Conservation (phyloP, 2,797 vertebrate genomes). For the Macrochelys suwanniensis region DNA sequence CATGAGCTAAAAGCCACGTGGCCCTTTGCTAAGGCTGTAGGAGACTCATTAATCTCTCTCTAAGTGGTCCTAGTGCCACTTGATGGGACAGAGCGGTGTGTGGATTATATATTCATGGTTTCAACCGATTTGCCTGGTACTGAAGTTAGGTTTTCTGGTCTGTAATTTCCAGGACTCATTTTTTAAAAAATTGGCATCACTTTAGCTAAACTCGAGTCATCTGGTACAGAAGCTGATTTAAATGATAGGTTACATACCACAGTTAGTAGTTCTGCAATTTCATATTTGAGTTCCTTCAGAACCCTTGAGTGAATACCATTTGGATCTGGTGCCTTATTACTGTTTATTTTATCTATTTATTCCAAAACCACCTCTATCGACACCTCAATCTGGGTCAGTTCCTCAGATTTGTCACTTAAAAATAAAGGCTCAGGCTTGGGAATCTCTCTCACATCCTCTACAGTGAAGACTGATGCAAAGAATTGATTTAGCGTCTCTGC, state of each 20-base stretch:
- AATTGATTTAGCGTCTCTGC: too few species aligned
- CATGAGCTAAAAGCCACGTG: too few species aligned
- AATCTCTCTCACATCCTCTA: too few species aligned
- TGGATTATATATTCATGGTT: not conserved
- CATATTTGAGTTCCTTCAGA: not conserved
- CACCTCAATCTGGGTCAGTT: not conserved
- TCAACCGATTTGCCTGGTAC: not conserved
- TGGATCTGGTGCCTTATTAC: not conserved
- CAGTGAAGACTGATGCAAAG: too few species aligned
- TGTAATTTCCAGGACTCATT: not conserved
- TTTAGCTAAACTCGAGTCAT: not conserved
- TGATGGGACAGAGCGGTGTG: too few species aligned
- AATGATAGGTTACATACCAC: not conserved
- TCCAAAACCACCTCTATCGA: not conserved
- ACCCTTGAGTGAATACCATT: not conserved
- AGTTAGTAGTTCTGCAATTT: not conserved
- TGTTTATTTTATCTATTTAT: not conserved
- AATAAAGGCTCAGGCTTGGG: not conserved
- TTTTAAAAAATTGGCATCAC: not conserved
- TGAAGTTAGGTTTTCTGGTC: not conserved
- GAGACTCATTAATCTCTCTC: too few species aligned
- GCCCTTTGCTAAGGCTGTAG: too few species aligned
- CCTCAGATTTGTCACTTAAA: not conserved
- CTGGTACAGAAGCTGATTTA: not conserved
- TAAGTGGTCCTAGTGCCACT: too few species aligned